Percentiles rank a stretch among this genome's conserved stretches.
Conservation (phyloP, 2,888 invertebrate species). For the Cephus pulcher region DNA sequence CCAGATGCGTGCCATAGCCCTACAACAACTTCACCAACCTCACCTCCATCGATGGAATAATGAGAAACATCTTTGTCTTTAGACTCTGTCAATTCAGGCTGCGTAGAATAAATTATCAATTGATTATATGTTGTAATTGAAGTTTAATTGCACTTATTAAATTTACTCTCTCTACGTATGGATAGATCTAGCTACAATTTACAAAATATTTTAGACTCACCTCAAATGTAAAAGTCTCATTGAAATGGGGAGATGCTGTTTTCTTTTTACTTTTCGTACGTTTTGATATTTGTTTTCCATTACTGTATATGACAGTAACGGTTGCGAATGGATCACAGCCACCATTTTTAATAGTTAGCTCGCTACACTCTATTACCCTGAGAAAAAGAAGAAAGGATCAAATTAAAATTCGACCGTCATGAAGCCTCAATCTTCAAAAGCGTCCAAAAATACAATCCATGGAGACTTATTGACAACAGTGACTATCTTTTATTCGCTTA, state of each 20-base stretch:
- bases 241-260: slow-evolving; percentile 89
- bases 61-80: slow-evolving; percentile 62
- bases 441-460: too few species aligned
- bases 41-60: slow-evolving; percentile 71
- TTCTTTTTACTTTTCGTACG: slow-evolving; percentile 90
- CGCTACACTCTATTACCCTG: slow-evolving; percentile 85
- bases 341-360: slow-evolving; percentile 89
- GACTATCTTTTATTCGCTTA: background rate
- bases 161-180: background rate
- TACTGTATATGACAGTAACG: slow-evolving; percentile 83
- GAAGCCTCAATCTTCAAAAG: too few species aligned
- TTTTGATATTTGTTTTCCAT: slow-evolving; percentile 82
- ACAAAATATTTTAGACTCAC: slow-evolving; percentile 49
- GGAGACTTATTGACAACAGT: background rate
- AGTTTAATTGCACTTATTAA: background rate
- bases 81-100: slow-evolving; percentile 57
- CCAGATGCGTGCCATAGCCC: slow-evolving; percentile 88
- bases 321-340: slow-evolving; percentile 92
- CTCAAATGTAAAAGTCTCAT: slow-evolving; percentile 87
- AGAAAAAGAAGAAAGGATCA: slow-evolving; percentile 20
- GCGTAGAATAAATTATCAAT: slow-evolving; percentile 16
- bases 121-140: background rate
- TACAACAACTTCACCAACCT: slow-evolving; percentile 84
- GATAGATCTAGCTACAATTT: background rate
- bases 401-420: background rate